These are phyloP conservation scores for Antechinus flavipes DNA, from an alignment of 2,113 vertebrate genomes.

Conservation along the genomic window DNA sequence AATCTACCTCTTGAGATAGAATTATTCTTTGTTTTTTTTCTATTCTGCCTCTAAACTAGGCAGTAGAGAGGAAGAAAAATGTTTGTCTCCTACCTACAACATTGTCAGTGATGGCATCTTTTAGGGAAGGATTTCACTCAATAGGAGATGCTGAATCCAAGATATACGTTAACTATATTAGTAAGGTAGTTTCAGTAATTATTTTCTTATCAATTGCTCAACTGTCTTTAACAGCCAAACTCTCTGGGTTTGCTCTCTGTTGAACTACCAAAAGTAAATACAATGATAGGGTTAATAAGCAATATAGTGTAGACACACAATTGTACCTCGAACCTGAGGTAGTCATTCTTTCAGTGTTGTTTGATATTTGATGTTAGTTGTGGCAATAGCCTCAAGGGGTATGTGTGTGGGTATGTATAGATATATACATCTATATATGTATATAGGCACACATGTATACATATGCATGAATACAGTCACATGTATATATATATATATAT, in stretches of 20 bases:
- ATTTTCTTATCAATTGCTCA: neutral
- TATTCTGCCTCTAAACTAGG: neutral
- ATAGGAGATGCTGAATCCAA: neutral
- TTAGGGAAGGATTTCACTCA: neutral
- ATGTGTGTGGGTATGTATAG: neutral
- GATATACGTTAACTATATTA: neutral
- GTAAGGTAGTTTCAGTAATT: neutral
- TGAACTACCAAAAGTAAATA: neutral
- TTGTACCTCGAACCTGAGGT: neutral
- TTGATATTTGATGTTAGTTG: neutral
- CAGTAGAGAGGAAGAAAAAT: neutral
- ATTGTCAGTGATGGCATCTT: neutral
- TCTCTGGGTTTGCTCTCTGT: neutral
- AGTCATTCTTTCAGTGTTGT: neutral
- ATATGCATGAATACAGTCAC: neutral
- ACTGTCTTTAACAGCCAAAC: neutral
- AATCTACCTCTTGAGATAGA: neutral
- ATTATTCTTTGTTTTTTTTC: neutral
- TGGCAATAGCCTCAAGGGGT: neutral
- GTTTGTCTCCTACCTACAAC: neutral
- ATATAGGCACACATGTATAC: neutral
- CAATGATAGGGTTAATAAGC: neutral
- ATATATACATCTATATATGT: neutral
- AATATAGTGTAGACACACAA: neutral
- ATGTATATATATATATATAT: too few species aligned